Evolutionary conservation across 2,888 invertebrate species (phyloP), one percentile per base, ranked within the genome.

Genomic region (Sarcophaga variegata): DNA sequence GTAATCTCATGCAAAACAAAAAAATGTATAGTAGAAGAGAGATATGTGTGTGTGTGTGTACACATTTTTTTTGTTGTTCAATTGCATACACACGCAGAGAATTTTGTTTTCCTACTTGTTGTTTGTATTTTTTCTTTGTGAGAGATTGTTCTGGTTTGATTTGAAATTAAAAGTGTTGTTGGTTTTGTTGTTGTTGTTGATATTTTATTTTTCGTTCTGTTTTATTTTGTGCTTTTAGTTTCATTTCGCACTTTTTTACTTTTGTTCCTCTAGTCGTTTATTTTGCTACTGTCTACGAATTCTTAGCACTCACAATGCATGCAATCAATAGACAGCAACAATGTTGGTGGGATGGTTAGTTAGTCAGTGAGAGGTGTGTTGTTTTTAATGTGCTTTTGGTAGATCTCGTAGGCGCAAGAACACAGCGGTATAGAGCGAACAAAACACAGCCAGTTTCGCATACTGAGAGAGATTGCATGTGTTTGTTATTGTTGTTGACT

Each of bases 221-320:
- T 8, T 37, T 8, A 10, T 59, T 71, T 17, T 70, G 54, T 59
- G 25, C 11, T 59, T 59, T 10, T 66, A 20, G 37, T 27, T 63
- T 66, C 11, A 2, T 62, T 66, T 20, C 45, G 71, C 71, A 71
- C 25, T 14, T 59, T 25, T 70, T 22, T n/a, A 20, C 25, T 64
- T 75, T 63, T 64, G 37, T 22, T 64, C 25, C 49, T 45, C 14
- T 60, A 37, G 63, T 54, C 54, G 22, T 37, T 60, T 11, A 59
- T 27, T 45, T 83, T 69, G 69, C 14, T 54, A 54, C 69, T 70
- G 54, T 80, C 79, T 75, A 71, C 49, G n/a, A 71, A 76, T 85
- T 81, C 84, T 49, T 77, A 77, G 76, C 60, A 80, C 47, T 37
- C 37, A 37, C 37, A 2, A 62, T 17, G 10, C 64, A 80, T 66